A percentile compares a stretch with the other conserved stretches of the same genome.
Conservation (phyloP, 35 echinoderm and acorn worm species). For the Amphiura filiformis region DNA sequence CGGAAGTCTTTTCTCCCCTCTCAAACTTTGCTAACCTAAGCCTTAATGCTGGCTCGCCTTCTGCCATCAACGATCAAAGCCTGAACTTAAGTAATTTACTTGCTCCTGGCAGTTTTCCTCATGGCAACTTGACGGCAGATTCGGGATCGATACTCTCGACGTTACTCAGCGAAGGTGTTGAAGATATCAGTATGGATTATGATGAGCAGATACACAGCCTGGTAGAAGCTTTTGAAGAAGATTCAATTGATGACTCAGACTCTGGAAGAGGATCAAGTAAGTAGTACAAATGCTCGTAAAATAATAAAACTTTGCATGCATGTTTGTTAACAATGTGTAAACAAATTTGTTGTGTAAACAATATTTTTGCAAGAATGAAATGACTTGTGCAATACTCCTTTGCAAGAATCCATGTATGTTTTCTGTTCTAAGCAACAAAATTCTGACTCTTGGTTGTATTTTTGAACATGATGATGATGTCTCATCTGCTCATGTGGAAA, state of each 20-base stretch:
- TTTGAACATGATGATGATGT: no score
- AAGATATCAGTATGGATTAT: conserved; percentile 55
- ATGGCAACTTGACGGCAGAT: background rate
- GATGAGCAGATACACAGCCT: conserved; percentile 64
- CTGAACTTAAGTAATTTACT: conserved; percentile 37
- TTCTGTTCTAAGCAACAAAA: no score
- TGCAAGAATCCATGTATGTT: no score
- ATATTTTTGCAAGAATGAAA: no score
- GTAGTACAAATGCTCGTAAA: no score
- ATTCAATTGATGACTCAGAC: background rate
- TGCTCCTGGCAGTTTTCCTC: background rate
- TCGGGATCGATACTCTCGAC: background rate
- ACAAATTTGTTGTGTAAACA: no score
- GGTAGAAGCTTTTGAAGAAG: conserved; percentile 40
- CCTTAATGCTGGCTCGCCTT: background rate
- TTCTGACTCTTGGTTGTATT: no score
- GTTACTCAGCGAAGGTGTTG: conserved; percentile 18
- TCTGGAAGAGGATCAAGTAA: background rate
- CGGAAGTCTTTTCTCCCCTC: conserved; percentile 21
- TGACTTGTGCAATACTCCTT: no score
- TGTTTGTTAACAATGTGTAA: no score
- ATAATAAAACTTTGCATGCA: no score
- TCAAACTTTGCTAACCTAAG: conserved; percentile 53
- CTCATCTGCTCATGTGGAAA: no score
- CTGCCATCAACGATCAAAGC: background rate